phyloP scores from a whole-genome alignment of 2,888 invertebrate genomes.

The Drosophila peninsularis region DNA sequence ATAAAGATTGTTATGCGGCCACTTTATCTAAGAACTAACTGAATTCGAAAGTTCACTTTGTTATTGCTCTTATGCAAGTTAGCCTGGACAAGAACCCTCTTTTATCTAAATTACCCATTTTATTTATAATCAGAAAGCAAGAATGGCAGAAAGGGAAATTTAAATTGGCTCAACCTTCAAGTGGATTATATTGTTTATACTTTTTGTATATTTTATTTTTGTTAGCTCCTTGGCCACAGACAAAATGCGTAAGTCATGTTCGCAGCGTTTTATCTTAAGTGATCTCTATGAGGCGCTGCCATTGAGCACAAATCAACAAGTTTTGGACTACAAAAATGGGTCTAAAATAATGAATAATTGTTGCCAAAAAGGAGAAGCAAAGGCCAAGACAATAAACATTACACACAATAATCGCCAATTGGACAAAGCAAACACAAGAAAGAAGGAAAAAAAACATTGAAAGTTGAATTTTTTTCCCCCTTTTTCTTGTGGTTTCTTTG shows the following conservation, averaged over 20 bases:
- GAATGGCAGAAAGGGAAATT: neutral
- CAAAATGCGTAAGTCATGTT: slow-evolving; percentile 35
- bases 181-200: neutral
- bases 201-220: neutral
- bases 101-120: slow-evolving; percentile 40
- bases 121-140: neutral
- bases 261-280: slow-evolving; percentile 35
- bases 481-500: slow-evolving; percentile 12
- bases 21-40: slow-evolving; percentile 13
- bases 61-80: slow-evolving; percentile 28
- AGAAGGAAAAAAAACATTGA: slow-evolving; percentile 25
- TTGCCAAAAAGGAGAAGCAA: slow-evolving; percentile 23
- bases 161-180: slow-evolving; percentile 8
- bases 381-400: slow-evolving; percentile 47
- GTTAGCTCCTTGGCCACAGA: slow-evolving; percentile 37
- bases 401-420: slow-evolving; percentile 61
- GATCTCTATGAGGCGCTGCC: slow-evolving; percentile 27
- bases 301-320: slow-evolving; percentile 35
- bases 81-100: neutral
- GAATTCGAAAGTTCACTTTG: slow-evolving; percentile 28
- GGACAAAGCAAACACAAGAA: slow-evolving; percentile 31
- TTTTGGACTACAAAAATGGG: slow-evolving; percentile 36
- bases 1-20: slow-evolving; percentile 33
- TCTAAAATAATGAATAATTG: slow-evolving; percentile 44
- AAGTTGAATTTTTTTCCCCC: slow-evolving; percentile 48